Base-by-base conservation (phyloP, 2,797 vertebrate species). In the Pagetopsis macropterus region DNA sequence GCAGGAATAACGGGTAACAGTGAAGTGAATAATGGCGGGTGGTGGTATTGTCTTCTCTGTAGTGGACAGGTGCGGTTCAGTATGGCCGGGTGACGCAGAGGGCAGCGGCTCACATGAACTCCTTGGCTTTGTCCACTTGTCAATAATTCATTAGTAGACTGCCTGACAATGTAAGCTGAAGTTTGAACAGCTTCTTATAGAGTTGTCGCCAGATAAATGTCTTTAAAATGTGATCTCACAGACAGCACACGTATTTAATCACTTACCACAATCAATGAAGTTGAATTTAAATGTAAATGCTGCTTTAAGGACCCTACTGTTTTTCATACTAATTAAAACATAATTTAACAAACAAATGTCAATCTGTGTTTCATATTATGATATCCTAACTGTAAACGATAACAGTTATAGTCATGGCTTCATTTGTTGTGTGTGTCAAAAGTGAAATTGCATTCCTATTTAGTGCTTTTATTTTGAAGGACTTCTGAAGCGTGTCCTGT, bases 121-220 rank as follows among this genome's bases (percentile, higher is more conserved):
- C 59, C 63, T 75, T 50, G 72, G 81, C 83, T 77, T 82, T 21
- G 78, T 76, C 78, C 79, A 4, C 37, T 60, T 48, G 68, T 93
- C 77, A 90, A 92, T 93, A 85, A 91, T 92, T 92, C 58, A 92
- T 64, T 23, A 76, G 76, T 63, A 31, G 70, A 54, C 76, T 19
- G 59, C 58, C 64, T 65, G 72, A 78, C 65, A 59, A 52, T 56
- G 73, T 23, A 48, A 40, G 37, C 56, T 59, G 75, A 76, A 65
- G 71, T 78, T 65, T 31, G 44, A 48, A 58, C 11, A 6, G 70
- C 64, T 62, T 37, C 41, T 68, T 55, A n/a, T 59, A 23, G 56
- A 75, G 70, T 59, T 37, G 33, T 77, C 65, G 33, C 23, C 3
- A 27, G 31, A 58, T 45, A 5, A 13, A 33, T 58, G 10, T 10